Conservation (phyloP, 2,888 invertebrate genomes). For the Crioceris asparagi region DNA sequence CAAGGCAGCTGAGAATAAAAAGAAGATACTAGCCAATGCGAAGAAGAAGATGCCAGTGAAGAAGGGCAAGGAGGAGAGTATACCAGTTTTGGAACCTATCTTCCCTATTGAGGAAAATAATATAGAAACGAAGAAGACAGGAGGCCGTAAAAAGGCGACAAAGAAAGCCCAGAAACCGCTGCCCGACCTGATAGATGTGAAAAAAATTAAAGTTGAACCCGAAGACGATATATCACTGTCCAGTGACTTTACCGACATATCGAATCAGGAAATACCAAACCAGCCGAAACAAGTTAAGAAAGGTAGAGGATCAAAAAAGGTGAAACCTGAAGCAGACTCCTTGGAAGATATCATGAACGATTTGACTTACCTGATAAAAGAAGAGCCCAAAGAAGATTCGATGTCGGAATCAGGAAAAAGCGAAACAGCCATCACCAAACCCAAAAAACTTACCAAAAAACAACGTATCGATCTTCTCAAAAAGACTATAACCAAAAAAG, state of each 20-base stretch:
- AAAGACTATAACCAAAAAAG: slow-evolving; percentile 29
- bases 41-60: slow-evolving; percentile 25
- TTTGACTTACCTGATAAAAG: slow-evolving; percentile 27
- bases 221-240: slow-evolving; percentile 14
- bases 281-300: slow-evolving; percentile 16
- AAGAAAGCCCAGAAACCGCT: slow-evolving; percentile 16
- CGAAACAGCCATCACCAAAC: slow-evolving; percentile 21
- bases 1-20: slow-evolving; percentile 28
- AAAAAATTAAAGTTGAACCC: slow-evolving; percentile 24
- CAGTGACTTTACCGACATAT: slow-evolving; percentile 17
- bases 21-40: slow-evolving; percentile 33
- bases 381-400: slow-evolving; percentile 22
- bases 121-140: slow-evolving; percentile 15
- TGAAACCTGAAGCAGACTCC: slow-evolving; percentile 22
- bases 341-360: slow-evolving; percentile 36
- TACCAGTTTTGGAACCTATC: slow-evolving; percentile 33
- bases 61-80: slow-evolving; percentile 21
- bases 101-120: slow-evolving; percentile 26
- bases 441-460: slow-evolving; percentile 26
- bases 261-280: slow-evolving; percentile 12
- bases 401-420: slow-evolving; percentile 24
- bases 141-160: too few relatives aligned
- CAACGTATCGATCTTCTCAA: slow-evolving; percentile 24
- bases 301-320: slow-evolving; percentile 16
- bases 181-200: slow-evolving; percentile 17